These are phyloP conservation scores for Tetrax tetrax DNA, from an alignment of 2,113 vertebrate genomes.

Conservation along the genomic window DNA sequence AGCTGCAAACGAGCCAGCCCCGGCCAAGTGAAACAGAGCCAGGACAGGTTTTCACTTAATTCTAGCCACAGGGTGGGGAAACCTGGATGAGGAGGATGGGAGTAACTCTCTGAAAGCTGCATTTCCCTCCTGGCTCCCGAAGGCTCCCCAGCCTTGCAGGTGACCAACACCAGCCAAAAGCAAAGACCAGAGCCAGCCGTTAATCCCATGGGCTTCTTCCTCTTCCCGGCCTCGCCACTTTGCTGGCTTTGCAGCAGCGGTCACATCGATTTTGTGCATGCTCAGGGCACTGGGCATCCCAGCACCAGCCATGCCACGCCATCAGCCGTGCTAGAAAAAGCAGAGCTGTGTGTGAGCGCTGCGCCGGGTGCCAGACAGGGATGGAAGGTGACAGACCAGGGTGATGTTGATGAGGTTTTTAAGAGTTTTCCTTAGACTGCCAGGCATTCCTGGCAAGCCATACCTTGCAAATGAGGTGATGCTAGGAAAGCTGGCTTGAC, in stretches of 20 bases:
- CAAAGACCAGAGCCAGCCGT: accelerated
- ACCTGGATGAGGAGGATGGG: not conserved
- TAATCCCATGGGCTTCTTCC: not conserved
- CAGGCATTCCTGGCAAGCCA: not conserved
- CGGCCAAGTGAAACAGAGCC: not conserved
- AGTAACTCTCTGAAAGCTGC: not conserved
- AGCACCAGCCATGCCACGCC: not conserved
- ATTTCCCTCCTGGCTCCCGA: not conserved
- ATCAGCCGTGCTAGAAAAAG: not conserved
- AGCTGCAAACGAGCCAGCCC: not conserved
- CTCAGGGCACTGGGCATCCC: not conserved
- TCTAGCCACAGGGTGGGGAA: not conserved
- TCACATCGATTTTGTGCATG: accelerated
- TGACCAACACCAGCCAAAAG: not conserved
- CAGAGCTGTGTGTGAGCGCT: not conserved
- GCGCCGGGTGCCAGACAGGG: accelerated
- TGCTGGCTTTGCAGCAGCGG: not conserved
- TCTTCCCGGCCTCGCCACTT: not conserved
- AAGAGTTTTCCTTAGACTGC: not conserved
- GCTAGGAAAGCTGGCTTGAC: not conserved
- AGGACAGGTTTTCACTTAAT: not conserved
- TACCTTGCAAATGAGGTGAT: not conserved
- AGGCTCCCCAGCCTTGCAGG: not conserved
- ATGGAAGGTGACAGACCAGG: not conserved
- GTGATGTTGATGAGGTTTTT: not conserved